Percentiles rank a stretch among this genome's conserved stretches.
Evolutionary conservation across 1,140 invertebrate species (phyloP).

Genomic region (Lethocerus indicus): DNA sequence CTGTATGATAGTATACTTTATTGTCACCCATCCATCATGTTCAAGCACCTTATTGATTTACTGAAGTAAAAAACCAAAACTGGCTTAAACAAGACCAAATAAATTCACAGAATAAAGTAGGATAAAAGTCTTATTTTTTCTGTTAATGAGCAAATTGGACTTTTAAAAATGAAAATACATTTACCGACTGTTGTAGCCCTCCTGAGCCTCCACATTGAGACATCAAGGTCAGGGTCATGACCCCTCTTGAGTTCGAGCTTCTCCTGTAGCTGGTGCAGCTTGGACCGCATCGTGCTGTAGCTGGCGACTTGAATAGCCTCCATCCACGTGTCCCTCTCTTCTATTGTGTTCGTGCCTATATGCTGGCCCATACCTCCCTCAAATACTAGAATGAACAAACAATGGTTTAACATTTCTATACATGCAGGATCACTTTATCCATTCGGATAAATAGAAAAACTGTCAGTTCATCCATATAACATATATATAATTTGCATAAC

Average conservation of each 20-base stretch:
- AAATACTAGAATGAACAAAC: conserved; percentile 41
- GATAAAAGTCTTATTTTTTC: too few relatives aligned
- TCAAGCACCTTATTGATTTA: too few relatives aligned
- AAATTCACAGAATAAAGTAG: too few relatives aligned
- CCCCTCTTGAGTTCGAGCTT: conserved; percentile 27
- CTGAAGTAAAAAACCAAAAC: too few relatives aligned
- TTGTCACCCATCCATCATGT: too few relatives aligned
- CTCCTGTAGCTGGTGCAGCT: conserved; percentile 44
- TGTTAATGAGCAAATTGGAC: too few relatives aligned
- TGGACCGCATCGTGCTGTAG: conserved; percentile 62
- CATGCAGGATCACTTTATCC: background rate
- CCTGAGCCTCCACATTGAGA: conserved; percentile 46
- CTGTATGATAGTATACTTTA: too few relatives aligned
- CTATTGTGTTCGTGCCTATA: conserved; percentile 58
- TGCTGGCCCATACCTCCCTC: conserved; percentile 64
- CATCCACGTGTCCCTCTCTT: conserved; percentile 73
- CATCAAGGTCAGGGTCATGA: conserved; percentile 43
- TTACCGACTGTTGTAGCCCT: conserved; percentile 42
- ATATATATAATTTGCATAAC: too few relatives aligned
- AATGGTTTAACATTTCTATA: background rate
- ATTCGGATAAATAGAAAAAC: too few relatives aligned
- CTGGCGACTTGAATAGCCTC: conserved; percentile 68
- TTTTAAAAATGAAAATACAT: conserved; percentile 15
- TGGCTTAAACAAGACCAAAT: too few relatives aligned
- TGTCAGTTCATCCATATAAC: too few relatives aligned